Percentiles rank a stretch among this genome's conserved stretches.
Evolutionary conservation across 1,140 invertebrate genomes (phyloP).

Genomic region (Ephestia elutella): DNA sequence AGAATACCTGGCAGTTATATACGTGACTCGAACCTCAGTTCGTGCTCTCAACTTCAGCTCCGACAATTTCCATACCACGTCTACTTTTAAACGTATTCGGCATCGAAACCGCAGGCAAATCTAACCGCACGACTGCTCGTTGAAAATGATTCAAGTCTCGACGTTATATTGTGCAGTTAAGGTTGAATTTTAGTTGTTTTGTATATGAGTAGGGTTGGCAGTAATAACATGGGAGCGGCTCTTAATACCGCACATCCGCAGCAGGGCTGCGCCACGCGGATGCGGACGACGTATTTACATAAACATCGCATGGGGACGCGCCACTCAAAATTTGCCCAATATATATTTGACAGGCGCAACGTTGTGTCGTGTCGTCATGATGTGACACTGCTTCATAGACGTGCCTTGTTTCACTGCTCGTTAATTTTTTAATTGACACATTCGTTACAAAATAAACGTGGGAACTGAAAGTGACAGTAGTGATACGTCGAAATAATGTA

Average conservation of each 20-base stretch:
- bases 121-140: constrained; percentile 5
- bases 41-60: neutral
- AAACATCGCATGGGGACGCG: neutral
- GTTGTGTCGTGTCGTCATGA: neutral
- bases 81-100: constrained; percentile 14
- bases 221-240: constrained; percentile 37
- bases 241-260: constrained; percentile 40
- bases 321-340: constrained; percentile 34
- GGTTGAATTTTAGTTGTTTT: neutral
- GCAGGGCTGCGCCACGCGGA: constrained; percentile 26
- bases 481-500: no score
- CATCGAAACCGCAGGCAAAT: constrained; percentile 10
- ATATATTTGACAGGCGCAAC: constrained; percentile 27
- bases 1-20: neutral
- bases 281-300: constrained; percentile 9
- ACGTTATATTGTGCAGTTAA: neutral
- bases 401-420: no score
- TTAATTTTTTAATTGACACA: no score
- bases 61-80: constrained; percentile 7
- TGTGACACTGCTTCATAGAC: neutral
- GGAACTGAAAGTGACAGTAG: no score
- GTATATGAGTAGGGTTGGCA: constrained; percentile 2
- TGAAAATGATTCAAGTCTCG: neutral
- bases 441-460: no score
- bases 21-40: neutral